Percentiles rank a stretch among this genome's conserved stretches.
phyloP scores from a whole-genome alignment of 2,113 vertebrate genomes.

The Hemicordylus capensis region DNA sequence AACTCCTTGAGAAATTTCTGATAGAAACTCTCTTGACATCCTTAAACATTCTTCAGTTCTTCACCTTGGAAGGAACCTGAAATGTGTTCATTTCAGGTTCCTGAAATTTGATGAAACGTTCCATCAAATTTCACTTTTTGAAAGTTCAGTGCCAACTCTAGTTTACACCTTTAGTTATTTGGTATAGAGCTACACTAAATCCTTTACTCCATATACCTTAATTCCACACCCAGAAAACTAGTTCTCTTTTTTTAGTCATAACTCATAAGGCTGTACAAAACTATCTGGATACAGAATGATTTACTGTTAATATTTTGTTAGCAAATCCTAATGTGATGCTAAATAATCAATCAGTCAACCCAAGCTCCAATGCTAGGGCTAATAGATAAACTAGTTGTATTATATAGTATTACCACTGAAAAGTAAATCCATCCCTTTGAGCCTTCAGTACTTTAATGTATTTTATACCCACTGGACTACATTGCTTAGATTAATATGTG shows the following conservation, averaged over 20 bases:
- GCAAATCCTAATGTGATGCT: background rate
- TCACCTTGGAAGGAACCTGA: too few species aligned
- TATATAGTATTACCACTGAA: background rate
- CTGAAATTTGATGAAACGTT: too few species aligned
- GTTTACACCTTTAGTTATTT: background rate
- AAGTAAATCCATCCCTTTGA: background rate
- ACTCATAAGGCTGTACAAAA: background rate
- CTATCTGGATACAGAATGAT: background rate
- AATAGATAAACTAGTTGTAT: background rate
- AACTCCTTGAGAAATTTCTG: too few species aligned
- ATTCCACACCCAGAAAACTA: background rate
- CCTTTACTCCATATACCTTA: background rate
- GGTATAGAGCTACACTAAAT: background rate
- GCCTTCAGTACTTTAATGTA: background rate
- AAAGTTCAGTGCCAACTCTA: too few species aligned
- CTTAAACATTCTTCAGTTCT: too few species aligned
- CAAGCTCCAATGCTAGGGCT: background rate
- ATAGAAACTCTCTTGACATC: too few species aligned
- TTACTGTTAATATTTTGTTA: background rate
- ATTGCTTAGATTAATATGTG: background rate
- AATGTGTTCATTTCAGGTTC: too few species aligned
- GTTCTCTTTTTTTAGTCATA: background rate
- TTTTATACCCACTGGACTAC: background rate
- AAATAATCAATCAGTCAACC: constrained; percentile 11
- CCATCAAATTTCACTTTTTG: too few species aligned